These are phyloP conservation scores for Cryptosula pallasiana DNA, from an alignment of 2,888 invertebrate genomes.

Conservation along the genomic window DNA sequence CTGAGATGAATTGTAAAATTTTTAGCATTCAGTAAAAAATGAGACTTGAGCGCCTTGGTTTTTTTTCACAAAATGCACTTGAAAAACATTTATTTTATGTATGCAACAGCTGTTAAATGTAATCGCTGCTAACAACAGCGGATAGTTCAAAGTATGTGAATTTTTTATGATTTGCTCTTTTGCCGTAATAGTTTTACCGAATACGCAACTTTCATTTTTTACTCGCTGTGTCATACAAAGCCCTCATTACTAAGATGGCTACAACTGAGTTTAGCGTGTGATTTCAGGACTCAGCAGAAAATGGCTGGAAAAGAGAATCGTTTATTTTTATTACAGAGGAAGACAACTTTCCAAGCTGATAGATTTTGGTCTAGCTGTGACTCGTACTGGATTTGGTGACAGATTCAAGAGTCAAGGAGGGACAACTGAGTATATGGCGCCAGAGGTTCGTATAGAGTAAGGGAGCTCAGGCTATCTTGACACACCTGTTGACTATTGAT, in stretches of 20 bases:
- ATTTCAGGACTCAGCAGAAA: no score
- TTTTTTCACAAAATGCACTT: neutral
- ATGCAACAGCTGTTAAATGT: neutral
- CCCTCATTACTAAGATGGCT: no score
- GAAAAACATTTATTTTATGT: neutral
- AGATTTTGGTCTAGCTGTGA: constrained; percentile 13
- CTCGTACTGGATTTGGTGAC: neutral
- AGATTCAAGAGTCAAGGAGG: constrained; percentile 8
- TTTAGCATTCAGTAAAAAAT: neutral
- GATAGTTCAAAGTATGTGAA: neutral
- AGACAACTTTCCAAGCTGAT: constrained; percentile 5
- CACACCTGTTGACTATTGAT: no score
- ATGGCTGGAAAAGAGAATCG: no score
- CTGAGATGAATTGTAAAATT: neutral
- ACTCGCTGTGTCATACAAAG: no score
- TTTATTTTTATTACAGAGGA: no score
- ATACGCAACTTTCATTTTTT: no score
- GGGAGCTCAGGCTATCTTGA: no score
- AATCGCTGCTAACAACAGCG: neutral
- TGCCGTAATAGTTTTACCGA: no score
- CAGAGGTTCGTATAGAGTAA: constrained; percentile 5
- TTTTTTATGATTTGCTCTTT: no score
- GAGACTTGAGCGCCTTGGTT: neutral
- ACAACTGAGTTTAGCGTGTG: no score
- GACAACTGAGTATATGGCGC: constrained; percentile 16